phyloP scores from a whole-genome alignment of 2,888 invertebrate species.

The Lasioglossum figueresi region DNA sequence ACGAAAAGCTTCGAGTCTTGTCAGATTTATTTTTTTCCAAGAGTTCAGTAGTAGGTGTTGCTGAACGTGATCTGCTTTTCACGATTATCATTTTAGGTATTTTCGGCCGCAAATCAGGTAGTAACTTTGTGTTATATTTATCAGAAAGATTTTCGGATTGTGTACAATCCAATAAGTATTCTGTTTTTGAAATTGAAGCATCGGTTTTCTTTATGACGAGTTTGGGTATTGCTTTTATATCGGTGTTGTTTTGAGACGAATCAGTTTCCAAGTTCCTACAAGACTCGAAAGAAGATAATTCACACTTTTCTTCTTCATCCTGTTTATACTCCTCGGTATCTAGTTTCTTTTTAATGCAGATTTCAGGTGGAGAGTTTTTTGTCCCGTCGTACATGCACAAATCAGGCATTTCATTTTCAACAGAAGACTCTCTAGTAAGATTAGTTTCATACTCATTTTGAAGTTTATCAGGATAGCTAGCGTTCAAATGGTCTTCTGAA shows the following conservation, averaged over 20 bases:
- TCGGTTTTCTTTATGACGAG: slow-evolving; percentile 78
- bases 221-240: slow-evolving; percentile 73
- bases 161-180: background rate
- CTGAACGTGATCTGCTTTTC: slow-evolving; percentile 79
- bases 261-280: background rate
- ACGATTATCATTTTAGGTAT: slow-evolving; percentile 83
- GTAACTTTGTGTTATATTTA: slow-evolving; percentile 39
- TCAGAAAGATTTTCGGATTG: slow-evolving; percentile 15
- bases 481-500: background rate
- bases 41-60: slow-evolving; percentile 78
- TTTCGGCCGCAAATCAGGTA: slow-evolving; percentile 72
- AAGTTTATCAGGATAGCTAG: background rate
- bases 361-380: background rate
- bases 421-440: background rate
- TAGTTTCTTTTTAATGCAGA: background rate
- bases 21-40: slow-evolving; percentile 50
- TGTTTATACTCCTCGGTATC: background rate
- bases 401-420: slow-evolving; percentile 29
- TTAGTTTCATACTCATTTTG: background rate
- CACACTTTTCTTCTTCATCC: background rate
- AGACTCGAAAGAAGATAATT: background rate
- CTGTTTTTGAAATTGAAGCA: slow-evolving; percentile 58
- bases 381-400: background rate
- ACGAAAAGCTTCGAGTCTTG: background rate
- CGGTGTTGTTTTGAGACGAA: slow-evolving; percentile 27